Evolutionary conservation across 2,888 invertebrate genomes (phyloP).

Genomic region (Antheraea yamamai): DNA sequence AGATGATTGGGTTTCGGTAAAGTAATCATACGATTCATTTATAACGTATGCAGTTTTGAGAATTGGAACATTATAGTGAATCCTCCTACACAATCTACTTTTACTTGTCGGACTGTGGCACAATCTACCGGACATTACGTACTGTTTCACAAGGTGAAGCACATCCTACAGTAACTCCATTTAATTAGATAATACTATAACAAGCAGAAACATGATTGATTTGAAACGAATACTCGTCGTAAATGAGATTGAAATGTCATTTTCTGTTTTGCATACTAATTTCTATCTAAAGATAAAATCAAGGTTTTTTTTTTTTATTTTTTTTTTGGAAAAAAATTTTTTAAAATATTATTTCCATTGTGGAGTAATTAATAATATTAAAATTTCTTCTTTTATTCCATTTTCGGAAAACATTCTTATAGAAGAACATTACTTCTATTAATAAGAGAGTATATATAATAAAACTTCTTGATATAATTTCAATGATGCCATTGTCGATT

Average conservation of each 20-base stretch:
- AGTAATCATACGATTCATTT: background rate
- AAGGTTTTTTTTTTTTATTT: no score
- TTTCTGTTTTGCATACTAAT: background rate
- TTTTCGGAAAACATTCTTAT: no score
- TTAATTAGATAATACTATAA: background rate
- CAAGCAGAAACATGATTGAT: background rate
- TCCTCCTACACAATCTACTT: constrained; percentile 12
- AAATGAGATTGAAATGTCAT: background rate
- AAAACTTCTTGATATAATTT: no score
- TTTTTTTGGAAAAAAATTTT: no score
- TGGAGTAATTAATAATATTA: no score
- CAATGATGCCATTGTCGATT: no score
- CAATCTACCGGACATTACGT: constrained; percentile 15
- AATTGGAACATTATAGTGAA: background rate
- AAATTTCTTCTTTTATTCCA: no score
- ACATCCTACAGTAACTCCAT: constrained; percentile 7
- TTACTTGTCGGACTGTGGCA: background rate
- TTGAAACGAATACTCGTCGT: background rate
- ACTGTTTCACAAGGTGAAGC: background rate
- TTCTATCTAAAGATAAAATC: background rate
- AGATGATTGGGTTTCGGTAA: background rate
- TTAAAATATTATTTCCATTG: no score
- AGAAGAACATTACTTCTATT: no score
- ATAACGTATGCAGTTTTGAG: background rate
- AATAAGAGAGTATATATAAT: no score